A percentile compares a stretch with the other conserved stretches of the same genome.
phyloP scores from a whole-genome alignment of 2,113 vertebrate genomes.

The Dryoscopus gambensis region DNA sequence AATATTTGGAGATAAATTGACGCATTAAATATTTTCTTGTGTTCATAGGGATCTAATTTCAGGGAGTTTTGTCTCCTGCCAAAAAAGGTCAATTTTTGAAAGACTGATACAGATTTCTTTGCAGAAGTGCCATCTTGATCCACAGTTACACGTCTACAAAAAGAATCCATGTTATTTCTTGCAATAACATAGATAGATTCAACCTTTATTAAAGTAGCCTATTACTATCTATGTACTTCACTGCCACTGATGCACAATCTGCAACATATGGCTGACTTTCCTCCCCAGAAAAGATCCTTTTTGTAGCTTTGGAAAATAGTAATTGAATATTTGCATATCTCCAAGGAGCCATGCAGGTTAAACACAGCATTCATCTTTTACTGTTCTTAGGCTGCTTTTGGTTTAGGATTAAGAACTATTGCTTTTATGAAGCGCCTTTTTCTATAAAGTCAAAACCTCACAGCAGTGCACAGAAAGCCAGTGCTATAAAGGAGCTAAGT shows the following conservation, averaged over 20 bases:
- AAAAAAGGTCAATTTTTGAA: neutral
- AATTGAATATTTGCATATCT: slow-evolving; percentile 79
- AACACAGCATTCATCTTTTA: slow-evolving; percentile 71
- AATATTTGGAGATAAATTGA: neutral
- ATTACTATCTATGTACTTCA: slow-evolving; percentile 32
- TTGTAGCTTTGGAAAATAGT: slow-evolving; percentile 1
- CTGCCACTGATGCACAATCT: slow-evolving; percentile 31
- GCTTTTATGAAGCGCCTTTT: slow-evolving; percentile 77
- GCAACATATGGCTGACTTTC: slow-evolving; percentile 7
- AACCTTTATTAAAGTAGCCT: slow-evolving; percentile 35
- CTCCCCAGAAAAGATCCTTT: neutral
- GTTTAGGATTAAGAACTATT: slow-evolving; percentile 75
- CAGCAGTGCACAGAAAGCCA: slow-evolving; percentile 79
- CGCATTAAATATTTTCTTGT: neutral
- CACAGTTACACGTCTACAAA: neutral
- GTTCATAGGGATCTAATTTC: slow-evolving; percentile 11
- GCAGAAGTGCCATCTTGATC: slow-evolving; percentile 10
- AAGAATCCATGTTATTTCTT: slow-evolving; percentile 48
- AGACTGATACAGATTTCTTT: neutral
- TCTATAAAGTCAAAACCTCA: slow-evolving; percentile 80
- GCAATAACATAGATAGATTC: slow-evolving; percentile 9
- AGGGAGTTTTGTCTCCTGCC: neutral
- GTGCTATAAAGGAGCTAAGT: slow-evolving; percentile 78
- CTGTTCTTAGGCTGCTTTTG: slow-evolving; percentile 74
- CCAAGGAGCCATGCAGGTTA: slow-evolving; percentile 62